These are phyloP conservation scores for Eubucco bourcierii DNA, from an alignment of 2,113 vertebrate genomes.

Conservation along the genomic window DNA sequence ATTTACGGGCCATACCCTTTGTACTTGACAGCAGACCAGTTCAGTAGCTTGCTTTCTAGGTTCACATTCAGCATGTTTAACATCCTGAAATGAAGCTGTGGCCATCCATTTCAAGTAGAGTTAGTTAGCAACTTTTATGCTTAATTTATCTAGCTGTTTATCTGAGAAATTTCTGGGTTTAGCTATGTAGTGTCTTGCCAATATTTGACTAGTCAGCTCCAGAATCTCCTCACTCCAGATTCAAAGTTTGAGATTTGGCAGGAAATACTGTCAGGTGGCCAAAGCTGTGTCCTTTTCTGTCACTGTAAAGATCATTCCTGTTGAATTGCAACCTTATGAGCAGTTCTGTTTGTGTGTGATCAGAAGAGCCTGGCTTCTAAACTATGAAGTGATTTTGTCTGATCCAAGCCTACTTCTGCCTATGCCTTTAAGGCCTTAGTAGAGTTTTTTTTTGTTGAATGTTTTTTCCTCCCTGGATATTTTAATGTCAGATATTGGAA, in stretches of 20 bases:
- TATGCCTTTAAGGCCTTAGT: background rate
- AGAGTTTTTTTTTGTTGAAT: background rate
- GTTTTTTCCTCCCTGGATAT: background rate
- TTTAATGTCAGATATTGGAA: background rate
- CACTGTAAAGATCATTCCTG: rapidly evolving
- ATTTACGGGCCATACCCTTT: background rate
- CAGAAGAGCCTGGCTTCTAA: background rate
- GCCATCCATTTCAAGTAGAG: background rate
- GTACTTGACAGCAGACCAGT: background rate
- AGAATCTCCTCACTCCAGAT: background rate
- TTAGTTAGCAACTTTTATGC: background rate
- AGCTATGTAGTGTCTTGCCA: background rate
- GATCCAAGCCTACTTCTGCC: background rate
- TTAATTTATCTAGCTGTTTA: background rate
- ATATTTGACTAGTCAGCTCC: background rate
- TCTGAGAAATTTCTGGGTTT: background rate
- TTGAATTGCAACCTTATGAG: background rate
- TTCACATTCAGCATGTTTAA: background rate
- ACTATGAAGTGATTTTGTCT: background rate
- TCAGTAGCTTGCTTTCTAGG: background rate
- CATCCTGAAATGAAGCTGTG: background rate
- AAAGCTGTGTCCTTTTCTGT: background rate
- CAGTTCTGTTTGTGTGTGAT: background rate
- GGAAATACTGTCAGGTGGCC: background rate
- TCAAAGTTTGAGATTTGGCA: background rate